Base-by-base conservation (phyloP, 2,888 invertebrate genomes). In the Catocala nupta region DNA sequence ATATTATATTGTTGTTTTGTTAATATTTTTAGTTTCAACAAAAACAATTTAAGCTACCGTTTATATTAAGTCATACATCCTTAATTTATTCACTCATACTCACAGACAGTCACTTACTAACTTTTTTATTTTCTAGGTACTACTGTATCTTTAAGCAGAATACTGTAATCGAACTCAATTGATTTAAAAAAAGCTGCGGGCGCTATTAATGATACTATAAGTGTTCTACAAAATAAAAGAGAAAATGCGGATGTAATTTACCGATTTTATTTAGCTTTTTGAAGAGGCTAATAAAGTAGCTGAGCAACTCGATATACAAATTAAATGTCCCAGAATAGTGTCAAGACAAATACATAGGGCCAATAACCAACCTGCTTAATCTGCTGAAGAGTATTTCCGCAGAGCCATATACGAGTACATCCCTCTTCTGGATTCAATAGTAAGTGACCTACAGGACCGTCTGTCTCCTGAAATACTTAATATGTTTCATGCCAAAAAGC, bases 171-270 rank as follows among this genome's bases (percentile, higher is more conserved):
- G 55, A 68, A 57, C 52, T 72, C 74, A 62, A 61, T 81, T 58
- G 78, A 80, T 36, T 59, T 67, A 59, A 79, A 80, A 65, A 76
- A 50, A 57, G 77, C 80, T 54, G 63, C 67, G n/a, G 74, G 75
- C 65, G 73, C 73, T 55, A 60, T 79, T 36, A 70, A 70, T 43
- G 78, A 80, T 62, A 73, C 73, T 39, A 4, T 43, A 43, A 43
- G 43, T 45, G 71, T 77, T 51, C 64, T 79, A 55, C 60, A 70
- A 66, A 13, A 72, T 39, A 79, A 77, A 61, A 65, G 77, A 65
- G 55, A 68, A 53, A 68, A 80, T 33, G 75, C 59, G 54, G 73
- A 79, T 49, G 45, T 52, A 55, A 64, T 70, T 16, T 81, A 76
- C 55, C 36, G 63, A 50, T n/a, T n/a, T n/a, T n/a, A n/a, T n/a